A percentile compares a stretch with the other conserved stretches of the same genome.
phyloP scores from a whole-genome alignment of 2,797 vertebrate genomes.

The Sandelia bainsii region DNA sequence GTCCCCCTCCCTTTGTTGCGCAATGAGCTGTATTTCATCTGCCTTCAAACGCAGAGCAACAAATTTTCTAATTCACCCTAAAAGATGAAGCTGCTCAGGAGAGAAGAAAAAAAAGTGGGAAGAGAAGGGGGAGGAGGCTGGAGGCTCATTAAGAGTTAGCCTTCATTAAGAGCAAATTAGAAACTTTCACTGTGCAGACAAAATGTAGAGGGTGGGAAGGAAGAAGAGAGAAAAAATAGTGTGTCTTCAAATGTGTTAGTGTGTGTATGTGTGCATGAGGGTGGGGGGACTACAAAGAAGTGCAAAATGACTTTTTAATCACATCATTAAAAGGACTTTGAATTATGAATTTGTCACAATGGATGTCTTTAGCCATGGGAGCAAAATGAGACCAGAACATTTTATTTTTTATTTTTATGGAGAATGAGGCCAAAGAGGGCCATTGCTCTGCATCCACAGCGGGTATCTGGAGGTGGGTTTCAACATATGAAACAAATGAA shows the following conservation, averaged over 20 bases:
- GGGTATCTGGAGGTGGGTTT: constrained; percentile 3
- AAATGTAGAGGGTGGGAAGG: constrained; percentile 45
- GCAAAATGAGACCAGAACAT: constrained; percentile 57
- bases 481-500: constrained; percentile 49
- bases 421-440: constrained; percentile 30
- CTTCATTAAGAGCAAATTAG: constrained; percentile 77
- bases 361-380: constrained; percentile 68
- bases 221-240: constrained; percentile 23
- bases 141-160: constrained; percentile 72
- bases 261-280: constrained; percentile 19
- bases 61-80: constrained; percentile 63
- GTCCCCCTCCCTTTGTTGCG: constrained; percentile 20
- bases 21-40: constrained; percentile 37
- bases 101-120: constrained; percentile 36
- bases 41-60: constrained; percentile 50
- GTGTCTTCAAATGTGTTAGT: constrained; percentile 20
- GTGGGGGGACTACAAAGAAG: constrained; percentile 52
- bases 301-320: constrained; percentile 83
- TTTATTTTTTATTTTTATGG: constrained; percentile 20
- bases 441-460: constrained; percentile 3
- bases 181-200: constrained; percentile 59
- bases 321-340: constrained; percentile 83
- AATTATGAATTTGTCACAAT: constrained; percentile 82
- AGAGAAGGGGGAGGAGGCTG: constrained; percentile 3
- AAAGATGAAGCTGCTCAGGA: constrained; percentile 65